These are phyloP conservation scores for Nematolebias whitei DNA, from an alignment of 2,113 vertebrate genomes.

Conservation along the genomic window DNA sequence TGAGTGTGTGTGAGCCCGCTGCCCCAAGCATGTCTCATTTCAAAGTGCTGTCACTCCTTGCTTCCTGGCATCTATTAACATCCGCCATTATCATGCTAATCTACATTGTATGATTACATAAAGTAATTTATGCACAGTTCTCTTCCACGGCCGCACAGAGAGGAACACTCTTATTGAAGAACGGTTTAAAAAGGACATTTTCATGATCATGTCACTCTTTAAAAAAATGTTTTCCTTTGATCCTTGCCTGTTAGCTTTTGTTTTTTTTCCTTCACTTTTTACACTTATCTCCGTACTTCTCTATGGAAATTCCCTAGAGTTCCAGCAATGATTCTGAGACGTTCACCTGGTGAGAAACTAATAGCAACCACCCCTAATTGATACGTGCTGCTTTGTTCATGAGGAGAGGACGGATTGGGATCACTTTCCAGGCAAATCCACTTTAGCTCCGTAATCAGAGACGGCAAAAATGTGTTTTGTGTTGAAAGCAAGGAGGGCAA, in stretches of 20 bases:
- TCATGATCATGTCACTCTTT: constrained; percentile 29
- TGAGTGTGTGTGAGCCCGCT: constrained; percentile 84
- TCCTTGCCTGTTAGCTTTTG: neutral
- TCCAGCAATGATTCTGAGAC: constrained; percentile 38
- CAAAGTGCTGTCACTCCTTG: constrained; percentile 95
- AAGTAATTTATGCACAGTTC: constrained; percentile 99
- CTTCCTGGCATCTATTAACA: constrained; percentile 99
- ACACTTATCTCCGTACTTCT: constrained; percentile 45
- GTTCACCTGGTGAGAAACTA: constrained; percentile 68
- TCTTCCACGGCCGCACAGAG: constrained; percentile 89
- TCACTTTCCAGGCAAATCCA: constrained; percentile 62
- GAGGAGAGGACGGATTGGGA: constrained; percentile 57
- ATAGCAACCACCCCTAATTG: constrained; percentile 53
- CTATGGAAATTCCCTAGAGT: constrained; percentile 38
- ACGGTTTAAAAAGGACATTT: constrained; percentile 75
- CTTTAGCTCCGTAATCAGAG: constrained; percentile 63
- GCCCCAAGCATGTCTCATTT: constrained; percentile 97
- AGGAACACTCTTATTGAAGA: constrained; percentile 85
- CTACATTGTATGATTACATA: constrained; percentile 99
- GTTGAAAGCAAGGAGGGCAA: constrained; percentile 67
- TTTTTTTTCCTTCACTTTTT: constrained; percentile 37
- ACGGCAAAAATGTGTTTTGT: constrained; percentile 69
- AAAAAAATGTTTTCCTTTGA: neutral
- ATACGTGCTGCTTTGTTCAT: constrained; percentile 64
- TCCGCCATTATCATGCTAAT: constrained; percentile 99